A percentile compares a stretch with the other conserved stretches of the same genome.
Conservation (phyloP, 2,797 vertebrate species). For the Rhyacichthys aspro region DNA sequence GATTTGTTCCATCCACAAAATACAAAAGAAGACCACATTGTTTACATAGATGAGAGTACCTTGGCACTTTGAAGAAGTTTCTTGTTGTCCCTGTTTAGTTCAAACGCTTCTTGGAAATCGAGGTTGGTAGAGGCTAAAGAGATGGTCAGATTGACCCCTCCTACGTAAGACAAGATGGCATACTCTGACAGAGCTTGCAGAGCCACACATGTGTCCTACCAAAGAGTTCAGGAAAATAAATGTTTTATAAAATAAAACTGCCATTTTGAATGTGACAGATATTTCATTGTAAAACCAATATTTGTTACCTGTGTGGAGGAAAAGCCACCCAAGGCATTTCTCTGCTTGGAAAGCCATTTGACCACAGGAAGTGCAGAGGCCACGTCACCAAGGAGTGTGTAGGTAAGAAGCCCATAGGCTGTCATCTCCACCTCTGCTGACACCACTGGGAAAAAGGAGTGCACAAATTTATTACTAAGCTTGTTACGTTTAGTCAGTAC, state of each 20-base stretch:
- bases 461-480: background rate
- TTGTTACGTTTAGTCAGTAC: background rate
- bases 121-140: slow-evolving; percentile 94
- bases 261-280: background rate
- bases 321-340: slow-evolving; percentile 92
- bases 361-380: slow-evolving; percentile 91
- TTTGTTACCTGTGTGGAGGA: slow-evolving; percentile 89
- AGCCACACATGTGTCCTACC: slow-evolving; percentile 92
- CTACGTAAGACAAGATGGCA: slow-evolving; percentile 91
- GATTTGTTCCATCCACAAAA: background rate
- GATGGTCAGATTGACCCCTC: slow-evolving; percentile 91
- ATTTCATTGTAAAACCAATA: background rate
- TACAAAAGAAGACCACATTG: background rate
- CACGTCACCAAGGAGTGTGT: slow-evolving; percentile 88
- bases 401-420: slow-evolving; percentile 90
- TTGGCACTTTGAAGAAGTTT: slow-evolving; percentile 91
- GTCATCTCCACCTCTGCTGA: slow-evolving; percentile 97
- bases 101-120: slow-evolving; percentile 94
- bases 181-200: slow-evolving; percentile 94
- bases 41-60: slow-evolving; percentile 69
- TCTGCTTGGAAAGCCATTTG: slow-evolving; percentile 94
- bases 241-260: background rate
- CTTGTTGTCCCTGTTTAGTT: slow-evolving; percentile 89
- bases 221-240: background rate
- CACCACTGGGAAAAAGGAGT: slow-evolving; percentile 79